Evolutionary conservation across 2,797 vertebrate species (phyloP), one percentile per base, ranked within the genome.

Genomic region (Xenentodon cancila): DNA sequence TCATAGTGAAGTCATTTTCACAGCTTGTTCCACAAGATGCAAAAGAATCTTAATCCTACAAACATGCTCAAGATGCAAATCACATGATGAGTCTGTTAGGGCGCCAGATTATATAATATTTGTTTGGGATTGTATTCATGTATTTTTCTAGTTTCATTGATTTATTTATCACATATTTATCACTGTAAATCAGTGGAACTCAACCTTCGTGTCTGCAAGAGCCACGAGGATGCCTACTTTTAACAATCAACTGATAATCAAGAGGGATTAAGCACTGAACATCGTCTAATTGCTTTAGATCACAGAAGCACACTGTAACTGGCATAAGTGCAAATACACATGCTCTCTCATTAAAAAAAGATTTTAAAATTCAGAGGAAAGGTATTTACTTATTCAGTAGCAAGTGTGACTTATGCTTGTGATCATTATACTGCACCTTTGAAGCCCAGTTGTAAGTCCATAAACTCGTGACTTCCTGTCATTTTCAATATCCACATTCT

Each of bases 171-270:
- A 76, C 77, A 77, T 80, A 52, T 25, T 18, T 32, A 73, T 84
- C 67, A 77, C 54, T 71, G 82, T 77, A 64, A 89, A 85, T 87
- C 70, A 81, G 62, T 55, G 21, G 47, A 68, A 53, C 63, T 81
- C 58, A 78, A 61, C 69, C 73, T 65, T 71, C 45, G 25, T 70
- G 48, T 82, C 58, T 72, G 30, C 17, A 45, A 55, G 77, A 79
- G 66, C 68, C 58, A 70, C 61, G 55, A 75, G 62, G 59, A 66
- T 78, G 73, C 80, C 65, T 80, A 27, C 80, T 68, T 67, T 49
- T 63, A 62, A 49, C n/a, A 44, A 83, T 86, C 82, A 91, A 90
- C 87, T 88, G 84, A 82, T 91, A 89, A 88, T 91, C 82, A 89
- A 76, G 81, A 69, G 84, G 90, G 86, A 90, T 90, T 88, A 90